Evolutionary conservation across 2,888 invertebrate species (phyloP).

Genomic region (Acanthosoma haemorrhoidale): DNA sequence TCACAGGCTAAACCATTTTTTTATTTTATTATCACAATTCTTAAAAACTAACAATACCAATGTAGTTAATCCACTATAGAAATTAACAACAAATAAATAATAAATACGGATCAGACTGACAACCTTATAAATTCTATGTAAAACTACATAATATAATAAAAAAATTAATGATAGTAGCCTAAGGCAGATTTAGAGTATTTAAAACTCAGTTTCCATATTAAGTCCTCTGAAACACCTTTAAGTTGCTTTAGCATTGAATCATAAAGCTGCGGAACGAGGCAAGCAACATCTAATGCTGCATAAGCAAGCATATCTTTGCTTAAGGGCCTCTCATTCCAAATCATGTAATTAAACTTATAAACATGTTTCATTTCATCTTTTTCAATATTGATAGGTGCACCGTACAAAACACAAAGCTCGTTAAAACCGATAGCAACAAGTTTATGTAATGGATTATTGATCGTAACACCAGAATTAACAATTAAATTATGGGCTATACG

Average conservation of each 20-base stretch:
- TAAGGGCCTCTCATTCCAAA: background rate
- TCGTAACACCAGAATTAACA: background rate
- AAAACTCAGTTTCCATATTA: background rate
- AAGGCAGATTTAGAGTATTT: background rate
- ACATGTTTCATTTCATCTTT: conserved; percentile 11
- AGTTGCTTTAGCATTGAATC: background rate
- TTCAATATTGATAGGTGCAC: background rate
- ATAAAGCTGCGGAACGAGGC: conserved; percentile 3
- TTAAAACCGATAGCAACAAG: background rate
- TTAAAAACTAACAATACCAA: too few species aligned
- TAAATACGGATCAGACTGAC: too few species aligned
- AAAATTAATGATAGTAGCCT: background rate
- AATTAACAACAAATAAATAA: too few species aligned
- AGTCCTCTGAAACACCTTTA: background rate
- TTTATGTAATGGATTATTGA: background rate
- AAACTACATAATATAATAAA: too few species aligned
- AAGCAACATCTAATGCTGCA: conserved; percentile 14
- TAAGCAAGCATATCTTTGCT: background rate
- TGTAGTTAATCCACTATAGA: too few species aligned
- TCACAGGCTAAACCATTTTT: too few species aligned
- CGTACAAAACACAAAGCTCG: background rate
- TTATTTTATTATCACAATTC: too few species aligned
- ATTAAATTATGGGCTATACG: background rate
- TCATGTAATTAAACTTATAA: background rate
- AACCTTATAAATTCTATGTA: too few species aligned